A percentile compares a stretch with the other conserved stretches of the same genome.
Conservation (phyloP, 64 coral and sea anemone species). For the Hydrozoanthus tunicans region DNA sequence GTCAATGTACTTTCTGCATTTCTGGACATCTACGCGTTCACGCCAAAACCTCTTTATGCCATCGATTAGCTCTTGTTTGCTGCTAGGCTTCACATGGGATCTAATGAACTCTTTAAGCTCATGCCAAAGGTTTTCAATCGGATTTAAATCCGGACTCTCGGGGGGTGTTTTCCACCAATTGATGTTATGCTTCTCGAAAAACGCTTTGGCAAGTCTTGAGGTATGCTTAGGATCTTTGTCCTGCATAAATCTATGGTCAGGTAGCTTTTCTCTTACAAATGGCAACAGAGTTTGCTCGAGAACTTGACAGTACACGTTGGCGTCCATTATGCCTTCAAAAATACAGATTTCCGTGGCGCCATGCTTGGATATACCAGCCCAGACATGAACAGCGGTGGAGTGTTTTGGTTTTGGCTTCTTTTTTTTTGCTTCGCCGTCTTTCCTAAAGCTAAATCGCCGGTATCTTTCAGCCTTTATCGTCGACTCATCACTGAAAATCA, state of each 20-base stretch:
- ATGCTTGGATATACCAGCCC: slow-evolving; percentile 53
- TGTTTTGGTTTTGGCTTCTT: slow-evolving; percentile 45
- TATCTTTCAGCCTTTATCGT: slow-evolving; percentile 46
- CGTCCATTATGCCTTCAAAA: not conserved
- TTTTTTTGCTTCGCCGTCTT: slow-evolving; percentile 6
- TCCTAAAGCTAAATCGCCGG: slow-evolving; percentile 52
- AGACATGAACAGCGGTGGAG: slow-evolving; percentile 36
- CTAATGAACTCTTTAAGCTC: not conserved
- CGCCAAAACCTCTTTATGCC: too few relatives aligned
- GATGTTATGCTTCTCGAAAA: not conserved
- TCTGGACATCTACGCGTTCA: too few relatives aligned
- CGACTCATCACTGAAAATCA: slow-evolving; percentile 51
- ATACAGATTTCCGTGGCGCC: slow-evolving; percentile 17
- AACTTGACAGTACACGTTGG: not conserved
- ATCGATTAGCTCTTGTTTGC: too few relatives aligned
- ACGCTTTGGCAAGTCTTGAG: not conserved
- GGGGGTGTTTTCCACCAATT: not conserved
- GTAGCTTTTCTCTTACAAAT: not conserved
- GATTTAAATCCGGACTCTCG: not conserved
- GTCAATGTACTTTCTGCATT: too few relatives aligned
- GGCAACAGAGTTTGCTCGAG: not conserved
- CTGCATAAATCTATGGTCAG: not conserved
- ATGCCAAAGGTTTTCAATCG: not conserved
- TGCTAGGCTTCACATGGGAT: not conserved
- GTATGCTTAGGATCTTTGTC: not conserved